phyloP scores from a whole-genome alignment of 2,113 vertebrate species.

The Tylochromis polylepis region DNA sequence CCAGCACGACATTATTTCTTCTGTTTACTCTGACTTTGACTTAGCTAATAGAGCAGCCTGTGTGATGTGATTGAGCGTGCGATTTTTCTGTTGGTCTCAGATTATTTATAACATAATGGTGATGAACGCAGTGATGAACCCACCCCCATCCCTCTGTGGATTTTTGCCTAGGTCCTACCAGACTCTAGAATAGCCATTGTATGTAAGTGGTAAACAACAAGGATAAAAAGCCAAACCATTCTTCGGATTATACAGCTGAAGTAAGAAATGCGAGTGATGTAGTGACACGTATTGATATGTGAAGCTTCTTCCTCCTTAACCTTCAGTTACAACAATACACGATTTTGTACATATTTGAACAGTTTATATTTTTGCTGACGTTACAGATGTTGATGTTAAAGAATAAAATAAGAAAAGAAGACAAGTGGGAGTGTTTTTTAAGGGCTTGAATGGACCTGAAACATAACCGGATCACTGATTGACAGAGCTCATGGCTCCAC shows the following conservation, averaged over 20 bases:
- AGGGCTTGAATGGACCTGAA: not conserved
- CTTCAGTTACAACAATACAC: not conserved
- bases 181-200: not conserved
- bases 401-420: not conserved
- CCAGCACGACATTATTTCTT: rapidly evolving
- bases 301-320: rapidly evolving
- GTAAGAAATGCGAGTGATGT: not conserved
- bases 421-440: not conserved
- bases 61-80: not conserved
- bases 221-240: not conserved
- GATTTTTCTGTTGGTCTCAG: not conserved
- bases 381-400: not conserved
- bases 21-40: not conserved
- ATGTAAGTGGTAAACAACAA: too few species aligned
- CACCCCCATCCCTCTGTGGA: not conserved
- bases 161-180: rapidly evolving
- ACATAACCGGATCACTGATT: rapidly evolving
- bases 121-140: not conserved
- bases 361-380: not conserved
- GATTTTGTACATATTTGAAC: not conserved
- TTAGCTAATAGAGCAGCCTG: not conserved
- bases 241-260: not conserved
- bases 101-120: not conserved
- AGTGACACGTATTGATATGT: not conserved
- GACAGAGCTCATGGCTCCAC: not conserved